Percentiles rank a stretch among this genome's conserved stretches.
Conservation (phyloP, 1,140 invertebrate genomes). For the Batillaria attramentaria region DNA sequence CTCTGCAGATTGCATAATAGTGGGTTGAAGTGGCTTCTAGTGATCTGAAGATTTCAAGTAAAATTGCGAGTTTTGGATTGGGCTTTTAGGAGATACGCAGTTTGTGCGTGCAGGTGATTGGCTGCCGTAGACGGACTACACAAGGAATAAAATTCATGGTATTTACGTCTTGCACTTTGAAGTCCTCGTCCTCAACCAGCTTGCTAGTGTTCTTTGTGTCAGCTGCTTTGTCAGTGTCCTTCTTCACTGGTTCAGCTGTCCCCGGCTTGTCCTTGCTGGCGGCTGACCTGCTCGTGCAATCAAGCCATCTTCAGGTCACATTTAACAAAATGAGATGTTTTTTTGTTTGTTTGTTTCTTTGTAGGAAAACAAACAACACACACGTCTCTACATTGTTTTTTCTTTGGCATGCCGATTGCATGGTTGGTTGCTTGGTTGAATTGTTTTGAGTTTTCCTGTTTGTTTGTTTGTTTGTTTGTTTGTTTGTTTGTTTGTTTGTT, state of each 20-base stretch:
- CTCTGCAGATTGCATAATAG: too few species aligned
- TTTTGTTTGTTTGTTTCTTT: background rate
- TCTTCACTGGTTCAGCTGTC: background rate
- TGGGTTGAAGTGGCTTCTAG: too few species aligned
- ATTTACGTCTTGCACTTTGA: conserved; percentile 12
- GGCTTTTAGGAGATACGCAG: background rate
- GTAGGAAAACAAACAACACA: background rate
- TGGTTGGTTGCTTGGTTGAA: too few species aligned
- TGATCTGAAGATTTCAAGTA: background rate
- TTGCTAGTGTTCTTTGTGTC: background rate
- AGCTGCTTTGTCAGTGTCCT: background rate
- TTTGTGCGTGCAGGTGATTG: background rate
- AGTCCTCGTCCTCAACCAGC: conserved; percentile 11
- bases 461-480: too few species aligned
- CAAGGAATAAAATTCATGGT: background rate
- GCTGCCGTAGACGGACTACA: background rate
- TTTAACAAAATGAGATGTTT: background rate
- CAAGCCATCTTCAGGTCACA: background rate
- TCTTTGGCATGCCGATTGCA: background rate
- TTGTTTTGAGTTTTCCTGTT: too few species aligned
- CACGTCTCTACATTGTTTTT: background rate
- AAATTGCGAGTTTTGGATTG: background rate
- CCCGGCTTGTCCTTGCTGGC: background rate
- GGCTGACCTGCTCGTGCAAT: background rate
- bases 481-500: too few species aligned